Base-by-base conservation (phyloP, 2,888 invertebrate species). In the Craniophora ligustri region DNA sequence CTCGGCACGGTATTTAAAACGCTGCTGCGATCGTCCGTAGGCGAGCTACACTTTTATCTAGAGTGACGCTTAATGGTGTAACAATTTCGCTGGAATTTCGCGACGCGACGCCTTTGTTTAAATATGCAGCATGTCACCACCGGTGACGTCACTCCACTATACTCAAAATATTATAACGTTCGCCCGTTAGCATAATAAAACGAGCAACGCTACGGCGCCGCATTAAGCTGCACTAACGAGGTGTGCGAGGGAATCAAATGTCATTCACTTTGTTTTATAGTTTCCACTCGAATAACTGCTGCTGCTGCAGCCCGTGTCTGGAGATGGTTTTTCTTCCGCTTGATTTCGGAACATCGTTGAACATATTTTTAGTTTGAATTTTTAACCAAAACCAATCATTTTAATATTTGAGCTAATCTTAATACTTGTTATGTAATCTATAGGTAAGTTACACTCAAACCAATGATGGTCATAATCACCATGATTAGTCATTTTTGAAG, bases 141-240 rank as follows among this genome's bases (percentile, higher is more conserved):
- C 81, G 82, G 85, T 88, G 88, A 89, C 85, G 85, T 86, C 68
- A 67, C 56, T 67, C 38, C 19, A 56, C 66, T 86, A 85, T 87
- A 83, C 88, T 89, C 86, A 84, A 90, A 89, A 89, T 88, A 91
- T 88, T 88, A 89, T 84, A 86, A 81, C 86, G 84, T 76, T 73
- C 85, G 85, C 85, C 87, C 86, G 86, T 87, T 87, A 87, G 91
- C 89, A 89, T 90, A 89, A 91, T 91, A 89, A 87, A 87, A 86
- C 82, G 87, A 84, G 82, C 86, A 83, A 78, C 82, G 88, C 86
- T 85, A 75, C 85, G 75, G 84, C 85, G 81, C 72, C 81, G 85
- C 88, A 88, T 88, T 89, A 87, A 87, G 81, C 79, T 81, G 76
- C 80, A 78, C 85, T 86, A 86, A 86, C 83, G 86, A 88, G 84